Conservation (phyloP, 2,113 vertebrate species). For the Sphaerodactylus townsendi region DNA sequence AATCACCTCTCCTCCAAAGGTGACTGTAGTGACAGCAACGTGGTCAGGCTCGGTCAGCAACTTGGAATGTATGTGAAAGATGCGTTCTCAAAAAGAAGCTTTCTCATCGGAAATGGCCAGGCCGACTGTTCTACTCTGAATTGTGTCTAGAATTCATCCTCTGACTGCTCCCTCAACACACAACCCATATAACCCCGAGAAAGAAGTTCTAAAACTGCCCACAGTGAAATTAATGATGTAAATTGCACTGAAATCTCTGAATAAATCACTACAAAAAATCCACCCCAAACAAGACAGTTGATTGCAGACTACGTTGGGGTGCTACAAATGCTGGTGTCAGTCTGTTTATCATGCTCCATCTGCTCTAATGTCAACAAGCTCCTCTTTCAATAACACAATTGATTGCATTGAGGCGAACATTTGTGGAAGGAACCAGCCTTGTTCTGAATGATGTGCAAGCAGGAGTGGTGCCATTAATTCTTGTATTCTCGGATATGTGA, state of each 20-base stretch:
- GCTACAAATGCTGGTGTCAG: background rate
- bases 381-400: background rate
- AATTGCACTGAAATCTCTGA: background rate
- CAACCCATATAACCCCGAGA: too few relatives aligned
- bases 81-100: too few relatives aligned
- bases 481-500: slow-evolving; percentile 17
- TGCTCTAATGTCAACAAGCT: background rate
- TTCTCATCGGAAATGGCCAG: too few relatives aligned
- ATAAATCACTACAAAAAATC: background rate
- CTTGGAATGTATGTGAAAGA: too few relatives aligned
- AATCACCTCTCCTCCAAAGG: too few relatives aligned
- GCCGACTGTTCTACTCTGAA: too few relatives aligned
- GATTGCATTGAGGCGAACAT: background rate
- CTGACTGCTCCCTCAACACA: too few relatives aligned
- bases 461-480: slow-evolving; percentile 32
- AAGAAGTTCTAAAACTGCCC: too few relatives aligned
- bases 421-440: slow-evolving; percentile 14
- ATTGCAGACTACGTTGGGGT: background rate
- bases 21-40: too few relatives aligned
- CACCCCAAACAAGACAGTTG: background rate
- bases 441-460: slow-evolving; percentile 46
- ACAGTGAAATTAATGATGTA: too few relatives aligned
- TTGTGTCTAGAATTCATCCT: too few relatives aligned
- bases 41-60: too few relatives aligned
- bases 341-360: background rate